phyloP scores from a whole-genome alignment of 2,113 vertebrate species.

The Gallinago media region DNA sequence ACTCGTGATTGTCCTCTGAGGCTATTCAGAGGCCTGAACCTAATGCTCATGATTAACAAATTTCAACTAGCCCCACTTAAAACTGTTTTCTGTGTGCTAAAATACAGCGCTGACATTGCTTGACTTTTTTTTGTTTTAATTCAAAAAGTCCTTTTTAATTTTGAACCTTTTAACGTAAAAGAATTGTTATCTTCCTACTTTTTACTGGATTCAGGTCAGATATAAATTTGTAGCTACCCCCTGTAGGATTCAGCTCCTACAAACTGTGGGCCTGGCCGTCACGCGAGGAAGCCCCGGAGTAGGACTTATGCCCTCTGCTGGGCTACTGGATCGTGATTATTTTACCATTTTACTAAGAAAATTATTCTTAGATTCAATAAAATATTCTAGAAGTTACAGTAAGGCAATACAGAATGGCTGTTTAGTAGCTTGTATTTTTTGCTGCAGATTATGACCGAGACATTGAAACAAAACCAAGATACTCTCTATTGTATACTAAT shows the following conservation, averaged over 20 bases:
- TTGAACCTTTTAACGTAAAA: neutral
- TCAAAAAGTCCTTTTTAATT: neutral
- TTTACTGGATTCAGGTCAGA: neutral
- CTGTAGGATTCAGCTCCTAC: neutral
- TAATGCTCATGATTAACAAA: neutral
- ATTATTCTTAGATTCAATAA: accelerated
- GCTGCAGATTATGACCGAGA: accelerated
- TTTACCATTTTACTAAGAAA: no score
- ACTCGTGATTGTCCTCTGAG: neutral
- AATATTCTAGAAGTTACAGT: accelerated
- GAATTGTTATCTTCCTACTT: neutral
- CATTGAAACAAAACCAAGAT: neutral
- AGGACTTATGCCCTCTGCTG: neutral
- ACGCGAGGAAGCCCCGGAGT: no score
- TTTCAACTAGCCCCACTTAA: neutral
- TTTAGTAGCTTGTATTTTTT: neutral
- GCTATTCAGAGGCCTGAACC: neutral
- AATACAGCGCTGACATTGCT: neutral
- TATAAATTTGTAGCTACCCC: no score
- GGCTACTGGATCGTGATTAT: accelerated
- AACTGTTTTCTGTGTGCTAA: neutral
- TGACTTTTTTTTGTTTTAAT: neutral
- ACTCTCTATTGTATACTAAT: neutral
- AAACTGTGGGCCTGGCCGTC: no score
- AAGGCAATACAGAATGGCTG: accelerated